These are phyloP conservation scores for Neostethus bicornis DNA, from an alignment of 2,797 vertebrate genomes.

Conservation along the genomic window DNA sequence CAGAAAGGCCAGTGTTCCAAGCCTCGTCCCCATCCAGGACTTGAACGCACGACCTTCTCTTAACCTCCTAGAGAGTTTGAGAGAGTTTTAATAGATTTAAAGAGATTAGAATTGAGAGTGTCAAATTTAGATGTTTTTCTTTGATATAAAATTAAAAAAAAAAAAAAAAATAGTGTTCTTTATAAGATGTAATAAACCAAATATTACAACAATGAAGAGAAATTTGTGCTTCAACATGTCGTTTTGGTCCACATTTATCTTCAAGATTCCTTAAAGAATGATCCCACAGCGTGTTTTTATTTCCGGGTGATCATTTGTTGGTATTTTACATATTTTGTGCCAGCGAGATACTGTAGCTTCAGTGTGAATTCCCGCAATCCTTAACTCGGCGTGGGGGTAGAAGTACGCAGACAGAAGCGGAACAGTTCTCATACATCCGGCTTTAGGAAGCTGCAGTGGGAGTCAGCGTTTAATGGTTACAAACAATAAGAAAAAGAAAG, in stretches of 20 bases:
- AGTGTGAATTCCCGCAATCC: not conserved
- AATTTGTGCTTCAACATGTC: no score
- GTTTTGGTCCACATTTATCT: not conserved
- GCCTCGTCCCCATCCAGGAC: no score
- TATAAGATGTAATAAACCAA: no score
- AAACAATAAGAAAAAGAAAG: constrained; percentile 9
- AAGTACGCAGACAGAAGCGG: not conserved
- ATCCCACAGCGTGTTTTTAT: not conserved
- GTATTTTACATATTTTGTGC: not conserved
- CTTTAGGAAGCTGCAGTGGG: not conserved
- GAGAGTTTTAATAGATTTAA: no score
- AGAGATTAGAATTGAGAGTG: no score
- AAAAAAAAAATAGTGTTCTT: no score
- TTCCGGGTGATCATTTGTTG: not conserved
- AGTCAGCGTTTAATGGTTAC: not conserved
- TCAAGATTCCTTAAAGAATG: not conserved
- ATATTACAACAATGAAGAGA: no score
- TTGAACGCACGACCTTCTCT: no score
- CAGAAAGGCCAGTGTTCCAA: no score
- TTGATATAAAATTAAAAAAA: no score
- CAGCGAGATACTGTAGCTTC: not conserved
- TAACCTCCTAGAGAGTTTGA: no score
- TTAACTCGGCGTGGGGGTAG: not conserved
- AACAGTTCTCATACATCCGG: not conserved
- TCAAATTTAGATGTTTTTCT: no score